Conservation (phyloP, 2,888 invertebrate genomes). For the Xiphydria camelus region DNA sequence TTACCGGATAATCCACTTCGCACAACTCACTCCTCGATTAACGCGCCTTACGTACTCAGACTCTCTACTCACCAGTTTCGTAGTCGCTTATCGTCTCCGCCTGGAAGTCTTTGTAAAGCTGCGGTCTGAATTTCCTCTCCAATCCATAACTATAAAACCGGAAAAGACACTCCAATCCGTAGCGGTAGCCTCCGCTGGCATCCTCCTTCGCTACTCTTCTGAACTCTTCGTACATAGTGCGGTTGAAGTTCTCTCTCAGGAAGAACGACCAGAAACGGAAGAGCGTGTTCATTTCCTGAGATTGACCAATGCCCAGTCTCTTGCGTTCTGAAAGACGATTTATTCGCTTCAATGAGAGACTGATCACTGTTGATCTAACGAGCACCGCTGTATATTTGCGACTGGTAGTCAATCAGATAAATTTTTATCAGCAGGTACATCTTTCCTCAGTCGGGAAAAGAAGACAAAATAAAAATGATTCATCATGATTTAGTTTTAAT, state of each 20-base stretch:
- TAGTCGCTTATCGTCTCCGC: conserved; percentile 87
- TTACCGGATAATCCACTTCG: too few species aligned
- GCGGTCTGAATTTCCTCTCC: conserved; percentile 93
- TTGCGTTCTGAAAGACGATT: conserved; percentile 76
- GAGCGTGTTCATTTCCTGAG: conserved; percentile 99
- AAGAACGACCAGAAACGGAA: conserved; percentile 99
- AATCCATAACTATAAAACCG: conserved; percentile 97
- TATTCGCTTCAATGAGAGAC: not conserved
- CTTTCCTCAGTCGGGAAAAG: conserved; percentile 53
- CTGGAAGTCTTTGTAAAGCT: conserved; percentile 95
- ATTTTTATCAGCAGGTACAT: conserved; percentile 39
- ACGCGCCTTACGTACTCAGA: not conserved
- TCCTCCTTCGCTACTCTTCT: conserved; percentile 90
- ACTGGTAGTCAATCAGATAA: conserved; percentile 37
- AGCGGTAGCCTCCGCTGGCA: conserved; percentile 86
- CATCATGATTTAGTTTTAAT: conserved; percentile 38
- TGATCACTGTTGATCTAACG: too few species aligned
- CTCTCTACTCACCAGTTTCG: conserved; percentile 75
- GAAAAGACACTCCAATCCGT: conserved; percentile 85
- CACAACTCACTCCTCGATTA: too few species aligned
- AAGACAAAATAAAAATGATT: conserved; percentile 45
- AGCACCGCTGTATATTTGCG: too few species aligned
- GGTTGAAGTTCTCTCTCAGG: conserved; percentile 95
- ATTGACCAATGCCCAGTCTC: conserved; percentile 89
- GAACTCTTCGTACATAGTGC: conserved; percentile 98